These are phyloP conservation scores for Rhynchonycteris naso DNA, from an alignment of 2,797 vertebrate species.

Conservation along the genomic window DNA sequence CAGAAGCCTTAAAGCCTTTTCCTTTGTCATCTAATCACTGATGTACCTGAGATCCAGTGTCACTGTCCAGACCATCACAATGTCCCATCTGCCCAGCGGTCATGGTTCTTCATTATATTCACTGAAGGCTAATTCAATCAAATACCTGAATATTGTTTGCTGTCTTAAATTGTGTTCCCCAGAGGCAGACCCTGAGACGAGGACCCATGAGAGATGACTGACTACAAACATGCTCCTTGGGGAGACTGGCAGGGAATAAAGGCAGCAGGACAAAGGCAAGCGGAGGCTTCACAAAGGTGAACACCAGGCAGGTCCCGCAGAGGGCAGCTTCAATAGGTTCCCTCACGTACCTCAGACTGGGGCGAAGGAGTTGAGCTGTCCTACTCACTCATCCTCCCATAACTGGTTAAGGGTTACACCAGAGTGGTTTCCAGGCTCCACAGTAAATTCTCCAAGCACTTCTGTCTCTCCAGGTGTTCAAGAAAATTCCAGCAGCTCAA, in stretches of 20 bases:
- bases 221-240: background rate
- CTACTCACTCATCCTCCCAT: background rate
- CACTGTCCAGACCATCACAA: background rate
- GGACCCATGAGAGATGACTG: background rate
- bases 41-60: background rate
- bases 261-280: background rate
- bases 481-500: background rate
- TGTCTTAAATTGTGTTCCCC: background rate
- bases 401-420: accelerated
- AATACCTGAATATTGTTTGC: background rate
- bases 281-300: background rate
- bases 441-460: background rate
- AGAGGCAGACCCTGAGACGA: background rate
- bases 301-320: background rate
- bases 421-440: background rate
- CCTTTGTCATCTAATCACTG: background rate
- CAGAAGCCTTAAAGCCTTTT: background rate
- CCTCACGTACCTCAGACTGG: background rate
- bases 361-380: background rate
- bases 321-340: background rate
- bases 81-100: background rate
- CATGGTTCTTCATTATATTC: background rate
- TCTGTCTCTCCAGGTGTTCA: background rate
- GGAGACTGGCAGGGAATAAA: background rate
- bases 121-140: background rate